Base-by-base conservation (phyloP, 37 sponge, comb jelly and placozoan species). In the Beroe forskalii region DNA sequence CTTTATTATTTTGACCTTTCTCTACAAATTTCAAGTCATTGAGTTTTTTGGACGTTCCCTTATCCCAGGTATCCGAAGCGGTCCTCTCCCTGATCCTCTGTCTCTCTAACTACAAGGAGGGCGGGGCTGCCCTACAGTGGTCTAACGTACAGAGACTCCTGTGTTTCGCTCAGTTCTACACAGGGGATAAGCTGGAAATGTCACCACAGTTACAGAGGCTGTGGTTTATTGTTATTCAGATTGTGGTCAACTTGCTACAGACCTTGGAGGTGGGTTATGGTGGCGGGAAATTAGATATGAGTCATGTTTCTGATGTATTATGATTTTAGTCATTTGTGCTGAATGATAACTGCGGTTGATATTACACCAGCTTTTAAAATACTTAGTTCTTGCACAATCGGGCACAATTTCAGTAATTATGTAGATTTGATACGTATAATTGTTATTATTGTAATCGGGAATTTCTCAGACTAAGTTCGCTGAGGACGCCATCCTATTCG, bases 91-190 rank as follows among this genome's bases (percentile, higher is more conserved):
- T 80, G 40, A 40, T 80, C 24, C 30, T 80, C 3, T 80, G 86
- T 24, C 55, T 80, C 6, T 41, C 86, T 12, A 80, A 80, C 55
- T 80, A 80, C 86, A 80, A 80, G 86, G 86, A 80, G 30, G 55
- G 86, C 0, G 86, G 48, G 0, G 55, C 44, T 9, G 55, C 86
- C 14, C 86, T 80, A 1, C 86, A 80, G 30, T 80, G 86, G 86
- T 80, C 55, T 38, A 80, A 80, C 48, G 35, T 80, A 4, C 86
- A 80, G 86, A 23, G 55, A 35, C n/a, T 80, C 38, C 55, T 80
- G 55, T 80, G 86, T 30, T 80, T 80, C 27, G 86, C 86, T 14
- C 86, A 80, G 86, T 80, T 80, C 17, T 80, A 80, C 86, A 32
- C 72, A 19, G 66, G 24, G 25, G 86, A 80, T n/a, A 80, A 80